Percentiles rank a stretch among this genome's conserved stretches.
phyloP scores from a whole-genome alignment of 2,113 vertebrate species.

The Garra rufa region DNA sequence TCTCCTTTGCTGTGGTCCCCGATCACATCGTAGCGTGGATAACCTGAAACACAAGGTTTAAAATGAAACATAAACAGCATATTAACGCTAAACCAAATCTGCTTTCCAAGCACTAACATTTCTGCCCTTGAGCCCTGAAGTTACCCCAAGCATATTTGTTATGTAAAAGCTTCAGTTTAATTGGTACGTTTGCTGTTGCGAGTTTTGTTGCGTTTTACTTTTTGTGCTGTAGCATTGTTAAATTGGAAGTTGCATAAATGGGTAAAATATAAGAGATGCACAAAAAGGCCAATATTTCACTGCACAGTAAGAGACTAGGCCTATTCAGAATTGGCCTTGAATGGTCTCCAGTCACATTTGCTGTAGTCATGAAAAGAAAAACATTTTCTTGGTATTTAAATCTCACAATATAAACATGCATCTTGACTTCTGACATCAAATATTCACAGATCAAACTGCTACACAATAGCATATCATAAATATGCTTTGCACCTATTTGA shows the following conservation, averaged over 20 bases:
- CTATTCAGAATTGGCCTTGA: slow-evolving; percentile 2
- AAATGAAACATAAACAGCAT: background rate
- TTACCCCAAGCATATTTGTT: background rate
- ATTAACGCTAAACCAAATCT: background rate
- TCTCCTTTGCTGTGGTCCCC: slow-evolving; percentile 89
- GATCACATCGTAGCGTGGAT: slow-evolving; percentile 88
- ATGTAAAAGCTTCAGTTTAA: background rate
- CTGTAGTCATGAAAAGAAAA: background rate
- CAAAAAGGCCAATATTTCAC: background rate
- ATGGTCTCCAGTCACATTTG: background rate
- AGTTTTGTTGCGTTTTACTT: background rate
- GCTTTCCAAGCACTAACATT: background rate
- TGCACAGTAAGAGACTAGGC: background rate
- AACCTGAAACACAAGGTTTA: slow-evolving; percentile 74
- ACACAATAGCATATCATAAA: background rate
- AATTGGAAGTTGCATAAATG: background rate
- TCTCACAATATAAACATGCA: background rate
- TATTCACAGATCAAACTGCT: background rate
- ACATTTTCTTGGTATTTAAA: background rate
- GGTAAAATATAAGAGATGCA: background rate
- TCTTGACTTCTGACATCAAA: background rate
- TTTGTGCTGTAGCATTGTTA: background rate
- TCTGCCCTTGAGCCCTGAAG: background rate
- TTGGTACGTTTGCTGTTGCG: background rate
- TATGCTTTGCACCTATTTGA: background rate